phyloP scores from a whole-genome alignment of 2,888 invertebrate species.

The Eupeodes latifasciatus region DNA sequence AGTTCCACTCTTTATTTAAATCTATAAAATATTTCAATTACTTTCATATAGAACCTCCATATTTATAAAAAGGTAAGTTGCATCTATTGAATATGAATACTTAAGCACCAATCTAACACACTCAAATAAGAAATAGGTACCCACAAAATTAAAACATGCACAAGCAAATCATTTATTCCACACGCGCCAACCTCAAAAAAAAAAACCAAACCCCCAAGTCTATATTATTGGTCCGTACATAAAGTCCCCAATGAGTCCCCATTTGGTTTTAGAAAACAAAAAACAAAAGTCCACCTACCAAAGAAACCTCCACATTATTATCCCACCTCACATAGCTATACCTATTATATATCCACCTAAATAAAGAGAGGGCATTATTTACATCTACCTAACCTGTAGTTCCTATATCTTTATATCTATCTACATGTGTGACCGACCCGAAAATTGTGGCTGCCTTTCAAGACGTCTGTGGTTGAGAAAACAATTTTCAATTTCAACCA shows the following conservation, averaged over 20 bases:
- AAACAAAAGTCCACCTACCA: slow-evolving; percentile 33
- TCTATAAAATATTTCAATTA: no score
- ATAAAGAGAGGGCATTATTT: not conserved
- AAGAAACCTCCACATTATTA: not conserved
- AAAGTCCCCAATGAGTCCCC: slow-evolving; percentile 35
- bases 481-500: slow-evolving; percentile 74
- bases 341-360: not conserved
- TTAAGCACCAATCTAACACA: slow-evolving; percentile 10
- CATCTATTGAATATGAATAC: no score
- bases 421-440: slow-evolving; percentile 63
- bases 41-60: no score
- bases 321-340: not conserved
- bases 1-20: no score
- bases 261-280: slow-evolving; percentile 14
- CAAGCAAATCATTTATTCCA: slow-evolving; percentile 36
- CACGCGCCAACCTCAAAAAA: slow-evolving; percentile 35
- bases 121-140: not conserved
- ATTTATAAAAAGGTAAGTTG: no score
- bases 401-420: not conserved
- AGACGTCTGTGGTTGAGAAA: slow-evolving; percentile 76
- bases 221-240: slow-evolving; percentile 61
- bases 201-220: slow-evolving; percentile 73
- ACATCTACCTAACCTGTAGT: not conserved
- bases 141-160: not conserved
- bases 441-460: slow-evolving; percentile 75